These are phyloP conservation scores for Microcebus murinus DNA, from an alignment of 2,113 vertebrate genomes.

Conservation along the genomic window DNA sequence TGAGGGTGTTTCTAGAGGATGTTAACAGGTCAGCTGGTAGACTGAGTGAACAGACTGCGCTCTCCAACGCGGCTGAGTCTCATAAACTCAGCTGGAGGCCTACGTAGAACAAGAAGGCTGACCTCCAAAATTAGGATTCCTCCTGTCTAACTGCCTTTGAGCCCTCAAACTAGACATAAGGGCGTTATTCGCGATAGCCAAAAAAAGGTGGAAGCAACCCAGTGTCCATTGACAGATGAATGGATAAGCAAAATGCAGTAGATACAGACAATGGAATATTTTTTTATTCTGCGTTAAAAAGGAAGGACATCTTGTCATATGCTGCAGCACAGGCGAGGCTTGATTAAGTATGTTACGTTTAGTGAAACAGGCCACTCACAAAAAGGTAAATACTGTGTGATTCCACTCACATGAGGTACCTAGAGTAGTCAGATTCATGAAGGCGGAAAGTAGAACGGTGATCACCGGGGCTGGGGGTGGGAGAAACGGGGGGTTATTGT, in stretches of 20 bases:
- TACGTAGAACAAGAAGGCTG: too few relatives aligned
- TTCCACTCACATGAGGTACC: not conserved
- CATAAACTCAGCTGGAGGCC: not conserved
- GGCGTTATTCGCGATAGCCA: too few relatives aligned
- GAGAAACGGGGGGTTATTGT: fast-evolving
- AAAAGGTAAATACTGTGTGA: not conserved
- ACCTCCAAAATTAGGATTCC: too few relatives aligned
- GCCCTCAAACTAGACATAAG: not conserved
- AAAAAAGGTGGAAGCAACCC: too few relatives aligned
- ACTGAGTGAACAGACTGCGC: not conserved
- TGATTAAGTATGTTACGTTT: not conserved
- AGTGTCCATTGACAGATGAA: too few relatives aligned
- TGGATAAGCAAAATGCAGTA: not conserved
- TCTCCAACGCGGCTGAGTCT: not conserved
- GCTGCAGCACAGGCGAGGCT: too few relatives aligned
- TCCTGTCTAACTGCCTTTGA: not conserved
- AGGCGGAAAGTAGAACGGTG: not conserved
- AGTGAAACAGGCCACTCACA: not conserved
- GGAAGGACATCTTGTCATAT: too few relatives aligned
- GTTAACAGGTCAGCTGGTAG: not conserved
- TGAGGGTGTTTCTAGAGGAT: not conserved
- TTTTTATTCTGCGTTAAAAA: not conserved
- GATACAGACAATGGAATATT: too few relatives aligned
- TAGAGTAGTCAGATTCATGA: not conserved
- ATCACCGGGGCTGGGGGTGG: too few relatives aligned